Conservation (phyloP, 2,113 vertebrate species). For the Podarcis cretensis region DNA sequence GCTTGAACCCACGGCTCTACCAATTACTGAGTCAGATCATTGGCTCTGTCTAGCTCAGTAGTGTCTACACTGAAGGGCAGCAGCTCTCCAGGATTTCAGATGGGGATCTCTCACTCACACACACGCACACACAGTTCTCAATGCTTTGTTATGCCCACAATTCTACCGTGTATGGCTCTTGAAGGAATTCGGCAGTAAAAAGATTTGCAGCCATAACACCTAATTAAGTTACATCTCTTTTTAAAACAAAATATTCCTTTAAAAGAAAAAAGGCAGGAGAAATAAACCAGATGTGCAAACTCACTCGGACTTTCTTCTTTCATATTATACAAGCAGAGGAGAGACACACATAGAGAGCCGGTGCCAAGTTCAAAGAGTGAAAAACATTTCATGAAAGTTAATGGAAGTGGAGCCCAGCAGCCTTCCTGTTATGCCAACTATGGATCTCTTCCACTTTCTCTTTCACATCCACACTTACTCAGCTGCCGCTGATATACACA, state of each 20-base stretch:
- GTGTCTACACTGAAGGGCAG: too few relatives aligned
- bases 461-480: not conserved
- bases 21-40: too few relatives aligned
- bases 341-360: fast-evolving
- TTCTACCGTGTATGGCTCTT: constrained; percentile 2
- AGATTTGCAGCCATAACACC: constrained; percentile 66
- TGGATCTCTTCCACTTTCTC: fast-evolving
- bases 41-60: too few relatives aligned
- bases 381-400: not conserved
- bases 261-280: constrained; percentile 30
- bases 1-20: too few relatives aligned
- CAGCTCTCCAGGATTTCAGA: too few relatives aligned
- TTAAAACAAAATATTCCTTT: constrained; percentile 63
- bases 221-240: constrained; percentile 70
- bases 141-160: constrained; percentile 20
- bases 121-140: not conserved
- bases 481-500: too few relatives aligned
- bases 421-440: fast-evolving
- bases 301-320: constrained; percentile 4
- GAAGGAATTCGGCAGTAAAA: constrained; percentile 63
- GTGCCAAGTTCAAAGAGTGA: fast-evolving
- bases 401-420: not conserved
- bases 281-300: constrained; percentile 65
- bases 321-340: not conserved
- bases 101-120: not conserved